Base-by-base conservation (phyloP, 2,888 invertebrate species). In the Drosophila flavopinicola region DNA sequence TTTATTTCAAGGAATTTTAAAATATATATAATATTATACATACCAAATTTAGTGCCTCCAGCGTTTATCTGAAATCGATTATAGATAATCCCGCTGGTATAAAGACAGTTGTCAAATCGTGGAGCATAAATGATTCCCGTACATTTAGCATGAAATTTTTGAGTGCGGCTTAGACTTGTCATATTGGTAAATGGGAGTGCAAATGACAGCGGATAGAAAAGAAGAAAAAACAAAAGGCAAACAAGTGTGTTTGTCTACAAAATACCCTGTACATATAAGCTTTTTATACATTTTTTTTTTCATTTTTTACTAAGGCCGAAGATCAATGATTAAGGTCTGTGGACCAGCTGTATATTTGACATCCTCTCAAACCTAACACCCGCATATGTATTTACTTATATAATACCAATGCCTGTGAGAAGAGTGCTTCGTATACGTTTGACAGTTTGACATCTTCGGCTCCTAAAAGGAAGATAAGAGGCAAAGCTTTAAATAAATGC, bases 391-490 rank as follows among this genome's bases (percentile, higher is more conserved):
- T 30, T 5, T 4, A 49, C 10, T 7, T 13, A 7, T 3, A 27
- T 11, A 20, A 47, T 25, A 39, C 11, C 24, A 53, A 47, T 61
- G 44, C 29, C 44, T 29, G 29, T 49, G 30, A 24, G 17, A 35
- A 25, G 49, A 51, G 49, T 42, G 41, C 37, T 48, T 42, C 6
- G n/a, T 15, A 24, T 47, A 52, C 17, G 41, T 38, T 42, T 37
- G 69, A 63, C 54, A 49, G 38, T 45, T 67, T 56, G 67, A 68
- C 70, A 70, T 51, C 49, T 64, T 64, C 49, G 38, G 37, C 42
- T 56, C 59, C 60, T 66, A 60, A 71, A 60, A 60, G 71, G 71
- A 39, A 53, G 72, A 69, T 71, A 60, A 66, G 23, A 53, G 59
- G 11, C 17, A 59, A 24, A 27, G 60, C 45, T 44, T 54, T 39